Evolutionary conservation across 1,140 invertebrate species (phyloP), one percentile per base, ranked within the genome.

Genomic region (Diachasmimorpha longicaudata): DNA sequence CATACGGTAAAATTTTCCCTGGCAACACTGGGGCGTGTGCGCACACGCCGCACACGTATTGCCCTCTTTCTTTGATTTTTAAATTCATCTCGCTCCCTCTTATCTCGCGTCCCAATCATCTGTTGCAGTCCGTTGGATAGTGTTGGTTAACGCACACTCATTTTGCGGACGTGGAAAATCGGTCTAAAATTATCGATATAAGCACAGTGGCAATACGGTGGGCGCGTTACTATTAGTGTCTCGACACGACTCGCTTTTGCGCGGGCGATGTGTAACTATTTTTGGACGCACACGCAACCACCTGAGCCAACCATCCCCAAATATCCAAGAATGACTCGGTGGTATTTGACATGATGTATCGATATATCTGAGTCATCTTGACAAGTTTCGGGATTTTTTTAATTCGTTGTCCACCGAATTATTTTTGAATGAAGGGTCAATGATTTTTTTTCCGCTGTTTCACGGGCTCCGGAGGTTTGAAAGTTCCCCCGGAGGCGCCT

Each of bases 261-360:
- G 86, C 86, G 86, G 86, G 86, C 86, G 86, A 88, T 4, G 63
- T 73, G 77, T 19, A 80, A 78, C 81, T 88, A 88, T 88, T 88
- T 87, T 81, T 76, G 80, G 84, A 81, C 84, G 84, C 86, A 46
- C 86, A 86, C 86, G 86, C 86, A 88, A 88, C 86, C 86, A 88
- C 86, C 86, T 88, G 86, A 88, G 85, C 81, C 80, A 82, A 87
- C 78, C 83, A 85, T 86, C 86, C 84, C 84, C 85, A 85, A 88
- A 88, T 86, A 86, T 81, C 82, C 52, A 16, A 82, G 72, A 79
- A 81, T 84, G 81, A 86, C 80, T 85, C 31, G 31, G 31, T 31
- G 31, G 31, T 31, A 31, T 31, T 31, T 6, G 31, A 31, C 31
- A 31, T 75, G n/a, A 58, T 16, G 52, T 58, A 58, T 58, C 19